Percentiles rank a stretch among this genome's conserved stretches.
phyloP scores from a whole-genome alignment of 1,140 invertebrate species.

The Micrasema longulum region DNA sequence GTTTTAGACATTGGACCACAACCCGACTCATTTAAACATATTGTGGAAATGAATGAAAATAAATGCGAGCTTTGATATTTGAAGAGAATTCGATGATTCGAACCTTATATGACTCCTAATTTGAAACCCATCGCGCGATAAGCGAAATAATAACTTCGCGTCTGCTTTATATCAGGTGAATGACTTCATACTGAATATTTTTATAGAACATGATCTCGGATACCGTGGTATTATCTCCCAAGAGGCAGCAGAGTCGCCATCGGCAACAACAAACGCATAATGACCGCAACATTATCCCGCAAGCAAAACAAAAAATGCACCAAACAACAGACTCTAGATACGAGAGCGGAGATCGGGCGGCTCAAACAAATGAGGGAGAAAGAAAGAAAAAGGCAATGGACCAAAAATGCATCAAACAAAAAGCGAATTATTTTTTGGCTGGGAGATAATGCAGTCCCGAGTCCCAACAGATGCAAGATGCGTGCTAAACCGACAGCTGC shows the following conservation, averaged over 20 bases:
- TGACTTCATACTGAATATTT: constrained; percentile 20
- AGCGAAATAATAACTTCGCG: constrained; percentile 4
- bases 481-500: constrained; percentile 31
- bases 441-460: constrained; percentile 18
- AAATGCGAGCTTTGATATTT: too few relatives aligned
- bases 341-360: constrained; percentile 19
- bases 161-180: constrained; percentile 33
- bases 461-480: constrained; percentile 5
- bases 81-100: neutral
- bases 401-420: constrained; percentile 39
- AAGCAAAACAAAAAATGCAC: constrained; percentile 25
- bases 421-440: constrained; percentile 33
- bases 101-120: neutral
- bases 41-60: too few relatives aligned
- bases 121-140: constrained; percentile 16
- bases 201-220: constrained; percentile 33
- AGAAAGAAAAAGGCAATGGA: constrained; percentile 26
- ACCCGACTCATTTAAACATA: too few relatives aligned
- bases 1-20: too few relatives aligned
- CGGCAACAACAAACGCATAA: constrained; percentile 34
- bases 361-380: constrained; percentile 27
- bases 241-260: constrained; percentile 17
- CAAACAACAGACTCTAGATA: constrained; percentile 36
- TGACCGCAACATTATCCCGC: constrained; percentile 34
- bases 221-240: constrained; percentile 9